Evolutionary conservation across 2,797 vertebrate genomes (phyloP), one percentile per base, ranked within the genome.

Genomic region (Amazonetta brasiliensis): DNA sequence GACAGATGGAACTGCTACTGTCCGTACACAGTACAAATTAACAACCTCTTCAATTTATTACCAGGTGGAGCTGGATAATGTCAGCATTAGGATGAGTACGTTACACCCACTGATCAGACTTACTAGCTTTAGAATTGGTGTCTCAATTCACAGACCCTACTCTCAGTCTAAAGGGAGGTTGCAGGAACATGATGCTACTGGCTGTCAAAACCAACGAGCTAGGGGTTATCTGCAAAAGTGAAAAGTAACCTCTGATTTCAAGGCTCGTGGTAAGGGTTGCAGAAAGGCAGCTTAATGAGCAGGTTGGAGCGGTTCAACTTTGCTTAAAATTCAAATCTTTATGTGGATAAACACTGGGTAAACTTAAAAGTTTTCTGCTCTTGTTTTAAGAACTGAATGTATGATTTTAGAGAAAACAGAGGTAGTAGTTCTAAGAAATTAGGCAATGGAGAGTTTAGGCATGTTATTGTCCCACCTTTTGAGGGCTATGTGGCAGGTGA

Each of bases 31-130:
- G 72, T 44, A 33, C 26, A 17, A 17, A 7, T 37, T 28, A 17
- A 26, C 39, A 23, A 1, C 0, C 0, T 0, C 14, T 19, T 5
- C 25, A 8, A n/a, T 30, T 64, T 12, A 1, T n/a, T 28, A 9
- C 8, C 16, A 1, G 2, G 15, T 39, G 48, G 37, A 74, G 48
- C 66, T 64, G 87, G 15, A 1, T n/a, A 6, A 30, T 16, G 30
- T 3, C 30, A 3, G 25, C 9, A 3, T 33, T 43, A 44, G 58
- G 12, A 14, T 33, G 31, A 8, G n/a, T 1, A 1, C 4, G 0
- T 58, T 2, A 4, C 31, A 48, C 52, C 19, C 31, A 48, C 56
- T 14, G 1, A 4, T 63, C 14, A 2, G 41, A 12, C 6, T 33
- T 50, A 18, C 8, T 2, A 37, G n/a, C 48, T 76, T 12, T 56